These are phyloP conservation scores for Nematopogon swammerdamellus DNA, from an alignment of 2,888 invertebrate genomes.

Conservation along the genomic window DNA sequence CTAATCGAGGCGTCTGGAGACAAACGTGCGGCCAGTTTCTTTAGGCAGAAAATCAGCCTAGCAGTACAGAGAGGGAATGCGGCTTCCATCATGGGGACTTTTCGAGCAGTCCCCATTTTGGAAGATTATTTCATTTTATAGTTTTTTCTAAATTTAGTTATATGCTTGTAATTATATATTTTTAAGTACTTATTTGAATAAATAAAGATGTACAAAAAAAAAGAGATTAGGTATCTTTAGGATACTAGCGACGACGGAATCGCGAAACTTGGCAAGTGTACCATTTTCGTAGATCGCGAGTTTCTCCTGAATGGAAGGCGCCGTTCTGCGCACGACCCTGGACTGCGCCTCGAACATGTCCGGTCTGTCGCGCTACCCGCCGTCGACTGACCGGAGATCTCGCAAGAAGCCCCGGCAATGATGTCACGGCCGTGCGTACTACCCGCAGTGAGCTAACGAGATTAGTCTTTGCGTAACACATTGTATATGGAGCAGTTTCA, in stretches of 20 bases:
- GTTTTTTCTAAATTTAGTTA: too few species aligned
- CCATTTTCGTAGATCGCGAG: slow-evolving; percentile 53
- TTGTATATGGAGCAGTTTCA: too few species aligned
- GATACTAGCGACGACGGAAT: neutral
- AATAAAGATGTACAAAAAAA: too few species aligned
- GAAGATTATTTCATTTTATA: too few species aligned
- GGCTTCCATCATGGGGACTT: too few species aligned
- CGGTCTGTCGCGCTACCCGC: slow-evolving; percentile 26
- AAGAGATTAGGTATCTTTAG: neutral
- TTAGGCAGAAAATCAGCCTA: too few species aligned
- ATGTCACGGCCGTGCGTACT: slow-evolving; percentile 40
- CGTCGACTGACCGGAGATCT: slow-evolving; percentile 8
- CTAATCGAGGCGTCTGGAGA: too few species aligned
- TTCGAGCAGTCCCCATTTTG: too few species aligned
- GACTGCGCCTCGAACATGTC: slow-evolving; percentile 40
- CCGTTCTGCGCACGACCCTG: slow-evolving; percentile 36
- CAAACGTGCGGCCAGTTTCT: too few species aligned
- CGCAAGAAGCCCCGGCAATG: slow-evolving; percentile 25
- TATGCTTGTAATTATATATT: too few species aligned
- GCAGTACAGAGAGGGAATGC: too few species aligned
- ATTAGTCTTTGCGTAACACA: neutral
- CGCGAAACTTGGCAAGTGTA: slow-evolving; percentile 20
- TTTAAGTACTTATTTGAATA: too few species aligned
- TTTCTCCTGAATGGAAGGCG: slow-evolving; percentile 50
- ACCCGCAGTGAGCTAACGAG: neutral